Evolutionary conservation across 2,797 vertebrate genomes (phyloP), one percentile per base, ranked within the genome.

Genomic region (Numenius phaeopus): DNA sequence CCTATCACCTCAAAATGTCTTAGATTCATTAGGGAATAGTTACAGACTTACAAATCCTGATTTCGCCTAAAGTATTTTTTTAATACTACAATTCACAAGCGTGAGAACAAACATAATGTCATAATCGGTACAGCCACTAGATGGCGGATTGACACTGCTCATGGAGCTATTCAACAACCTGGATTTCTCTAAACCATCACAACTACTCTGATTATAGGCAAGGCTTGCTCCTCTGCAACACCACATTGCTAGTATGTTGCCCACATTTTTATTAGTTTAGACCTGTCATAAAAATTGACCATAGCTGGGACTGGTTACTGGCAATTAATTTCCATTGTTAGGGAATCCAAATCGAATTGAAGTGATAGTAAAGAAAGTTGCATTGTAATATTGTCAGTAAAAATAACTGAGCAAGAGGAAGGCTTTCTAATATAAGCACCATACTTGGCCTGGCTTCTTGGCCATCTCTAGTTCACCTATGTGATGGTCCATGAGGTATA

Each of bases 71-170:
- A 39, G 21, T 55, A 32, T 37, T 62, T 90, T 64, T 55, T 64
- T 57, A 39, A 54, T 34, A 20, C 47, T 26, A 21, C 62, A 42
- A 7, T 46, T 89, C 58, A 29, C 22, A 39, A 57, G 22, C 6
- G 1, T 24, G 18, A n/a, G 34, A 70, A 32, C 7, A 52, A 57
- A 34, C 40, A 6, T 44, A 7, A 2, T 67, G 94, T 92, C 29
- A 83, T 93, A 79, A 73, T 49, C 14, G 0, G 9, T 24, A 17
- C 39, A 81, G 80, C 91, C 97, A 94, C 97, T 96, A 97, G 97
- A 23, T 94, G 82, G 97, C 91, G 90, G 12, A 13, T 39, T 59
- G 78, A 49, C 83, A 85, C 37, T 17, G 54, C 27, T 32, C 30
- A 26, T 82, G 26, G 18, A 62, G 59, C 10, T 26, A 15, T 32